Evolutionary conservation across 2,888 invertebrate species (phyloP), one percentile per base, ranked within the genome.

Genomic region (Ochlodes sylvanus): DNA sequence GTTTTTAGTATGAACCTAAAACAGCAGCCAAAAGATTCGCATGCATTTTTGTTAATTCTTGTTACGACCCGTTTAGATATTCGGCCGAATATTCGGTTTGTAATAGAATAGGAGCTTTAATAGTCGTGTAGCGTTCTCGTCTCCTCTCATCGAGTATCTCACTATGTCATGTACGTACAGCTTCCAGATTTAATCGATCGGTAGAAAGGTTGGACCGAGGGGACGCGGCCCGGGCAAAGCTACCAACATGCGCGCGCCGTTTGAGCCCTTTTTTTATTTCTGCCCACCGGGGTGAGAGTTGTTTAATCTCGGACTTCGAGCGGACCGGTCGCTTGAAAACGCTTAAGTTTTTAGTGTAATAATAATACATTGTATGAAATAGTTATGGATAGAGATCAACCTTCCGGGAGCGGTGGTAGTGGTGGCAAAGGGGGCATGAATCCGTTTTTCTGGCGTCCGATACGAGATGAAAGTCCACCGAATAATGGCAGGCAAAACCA

Each of bases 141-240:
- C 5, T 27, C 27, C 5, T 27, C 27, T 27, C 27, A 27, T 5
- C 27, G 27, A 27, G 38, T 10, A 38, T 38, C 38, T 1, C 38
- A 38, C 12, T 38, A 2, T 10, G 12, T 38, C 10, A 38, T 9
- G 38, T 21, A 21, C 21, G 12, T 54, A n/a, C 34, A 55, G 32
- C 34, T 55, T 32, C 55, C 34, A 55, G 34, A 55, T 55, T 15
- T 55, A 15, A 55, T 52, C 27, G 27, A 52, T 52, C 52, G 21
- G 4, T 21, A 14, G 19, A 10, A 38, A 38, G 19, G 50, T n/a
- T 14, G 21, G 27, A 21, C 21, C 7, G 52, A 27, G 21, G 52
- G 21, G 27, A 52, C 21, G 52, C 52, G 52, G 2, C 27, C 52
- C 52, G 52, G 14, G 14, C 27, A 27, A 52, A 27, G 50, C 27